phyloP scores from a whole-genome alignment of 2,113 vertebrate species.

The Semnornis frantzii region DNA sequence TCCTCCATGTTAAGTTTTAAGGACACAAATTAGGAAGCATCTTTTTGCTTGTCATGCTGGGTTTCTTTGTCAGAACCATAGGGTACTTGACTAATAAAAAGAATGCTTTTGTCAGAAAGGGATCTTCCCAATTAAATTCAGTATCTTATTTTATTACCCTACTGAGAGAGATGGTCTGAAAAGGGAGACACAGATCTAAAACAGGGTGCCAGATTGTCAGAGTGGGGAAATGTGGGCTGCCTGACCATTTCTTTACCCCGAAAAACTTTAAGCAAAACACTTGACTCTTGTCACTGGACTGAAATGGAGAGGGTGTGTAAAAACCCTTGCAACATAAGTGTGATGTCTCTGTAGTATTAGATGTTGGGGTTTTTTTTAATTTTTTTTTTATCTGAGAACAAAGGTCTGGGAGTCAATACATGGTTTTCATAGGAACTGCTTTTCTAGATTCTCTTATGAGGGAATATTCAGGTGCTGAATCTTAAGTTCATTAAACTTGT shows the following conservation, averaged over 20 bases:
- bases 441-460: slow-evolving; percentile 3
- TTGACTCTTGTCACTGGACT: not conserved
- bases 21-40: not conserved
- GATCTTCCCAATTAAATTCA: not conserved
- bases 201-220: not conserved
- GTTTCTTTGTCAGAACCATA: not conserved
- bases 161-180: not conserved
- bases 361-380: not conserved
- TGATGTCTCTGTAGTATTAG: not conserved
- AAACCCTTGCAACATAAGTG: not conserved
- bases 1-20: not conserved
- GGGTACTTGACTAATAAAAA: not conserved
- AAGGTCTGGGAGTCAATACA: not conserved
- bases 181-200: not conserved
- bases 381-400: not conserved
- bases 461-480: slow-evolving; percentile 49
- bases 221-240: not conserved
- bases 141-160: not conserved
- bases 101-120: not conserved
- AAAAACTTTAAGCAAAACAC: not conserved
- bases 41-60: not conserved
- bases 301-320: not conserved
- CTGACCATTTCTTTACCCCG: not conserved
- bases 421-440: not conserved
- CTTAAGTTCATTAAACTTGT: slow-evolving; percentile 42